A percentile compares a stretch with the other conserved stretches of the same genome.
These are phyloP conservation scores for Pristionchus arcanus DNA, from an alignment of 2,888 invertebrate genomes.

Conservation along the genomic window DNA sequence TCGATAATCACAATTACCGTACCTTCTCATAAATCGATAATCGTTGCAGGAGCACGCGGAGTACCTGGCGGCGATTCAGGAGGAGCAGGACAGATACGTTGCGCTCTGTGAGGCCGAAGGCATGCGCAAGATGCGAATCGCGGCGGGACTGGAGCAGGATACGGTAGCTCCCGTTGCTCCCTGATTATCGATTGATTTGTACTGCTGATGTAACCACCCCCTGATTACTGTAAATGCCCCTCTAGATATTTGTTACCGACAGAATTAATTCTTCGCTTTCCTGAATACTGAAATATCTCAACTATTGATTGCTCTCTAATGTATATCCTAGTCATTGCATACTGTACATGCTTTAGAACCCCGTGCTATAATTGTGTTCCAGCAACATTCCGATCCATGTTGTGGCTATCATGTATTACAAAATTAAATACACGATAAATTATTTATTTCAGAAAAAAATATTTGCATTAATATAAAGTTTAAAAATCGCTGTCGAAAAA, in stretches of 20 bases:
- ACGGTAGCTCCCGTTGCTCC: background rate
- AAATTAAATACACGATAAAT: background rate
- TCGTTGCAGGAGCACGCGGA: constrained; percentile 51
- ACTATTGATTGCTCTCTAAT: background rate
- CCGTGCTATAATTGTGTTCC: background rate
- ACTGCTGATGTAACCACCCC: background rate
- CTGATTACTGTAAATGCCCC: background rate
- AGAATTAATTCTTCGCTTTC: background rate
- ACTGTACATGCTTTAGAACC: background rate
- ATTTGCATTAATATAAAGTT: too few relatives aligned
- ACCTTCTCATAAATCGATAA: background rate
- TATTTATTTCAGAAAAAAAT: too few relatives aligned
- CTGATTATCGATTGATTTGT: constrained; percentile 1
- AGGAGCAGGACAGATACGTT: constrained; percentile 40
- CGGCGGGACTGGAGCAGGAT: constrained; percentile 44
- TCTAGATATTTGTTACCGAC: background rate
- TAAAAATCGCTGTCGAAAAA: too few relatives aligned
- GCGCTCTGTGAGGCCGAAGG: constrained; percentile 49
- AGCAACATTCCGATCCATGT: background rate
- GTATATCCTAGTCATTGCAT: background rate
- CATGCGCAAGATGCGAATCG: constrained; percentile 52
- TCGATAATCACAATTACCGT: background rate
- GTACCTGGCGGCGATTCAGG: constrained; percentile 38
- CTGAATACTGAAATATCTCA: background rate
- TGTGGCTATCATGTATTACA: background rate